Percentiles rank a stretch among this genome's conserved stretches.
These are phyloP conservation scores for Lampris megalopsis DNA, from an alignment of 2,113 vertebrate species.

Conservation along the genomic window DNA sequence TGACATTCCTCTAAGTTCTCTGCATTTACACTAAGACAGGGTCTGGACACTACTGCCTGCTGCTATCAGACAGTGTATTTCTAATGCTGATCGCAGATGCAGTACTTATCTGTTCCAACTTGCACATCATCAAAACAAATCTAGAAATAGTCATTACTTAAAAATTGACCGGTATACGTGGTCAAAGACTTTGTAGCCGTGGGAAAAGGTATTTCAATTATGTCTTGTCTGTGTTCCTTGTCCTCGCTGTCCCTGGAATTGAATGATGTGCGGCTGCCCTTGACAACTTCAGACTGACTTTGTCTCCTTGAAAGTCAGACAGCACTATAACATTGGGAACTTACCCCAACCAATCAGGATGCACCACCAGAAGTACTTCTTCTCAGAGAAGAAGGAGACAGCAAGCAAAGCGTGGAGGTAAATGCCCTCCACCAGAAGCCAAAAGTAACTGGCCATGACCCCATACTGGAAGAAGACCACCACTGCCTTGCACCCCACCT, in stretches of 20 bases:
- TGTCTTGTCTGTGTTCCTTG: neutral
- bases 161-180: too few relatives aligned
- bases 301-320: neutral
- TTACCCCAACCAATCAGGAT: constrained; percentile 94
- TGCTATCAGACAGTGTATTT: too few relatives aligned
- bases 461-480: constrained; percentile 97
- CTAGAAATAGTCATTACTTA: too few relatives aligned
- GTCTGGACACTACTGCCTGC: too few relatives aligned
- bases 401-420: constrained; percentile 93
- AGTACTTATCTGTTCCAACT: too few relatives aligned
- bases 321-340: constrained; percentile 29
- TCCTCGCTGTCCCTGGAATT: neutral
- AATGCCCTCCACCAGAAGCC: constrained; percentile 95
- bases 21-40: too few relatives aligned
- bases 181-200: too few relatives aligned
- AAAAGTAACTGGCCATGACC: constrained; percentile 94
- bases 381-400: constrained; percentile 95
- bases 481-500: constrained; percentile 91
- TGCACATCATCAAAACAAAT: too few relatives aligned
- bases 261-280: constrained; percentile 3
- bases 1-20: too few relatives aligned
- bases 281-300: neutral
- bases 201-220: too few relatives aligned
- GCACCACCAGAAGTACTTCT: constrained; percentile 93
- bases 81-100: too few relatives aligned